A percentile compares a stretch with the other conserved stretches of the same genome.
Evolutionary conservation across 2,888 invertebrate species (phyloP).

Genomic region (Onchidella celtica): DNA sequence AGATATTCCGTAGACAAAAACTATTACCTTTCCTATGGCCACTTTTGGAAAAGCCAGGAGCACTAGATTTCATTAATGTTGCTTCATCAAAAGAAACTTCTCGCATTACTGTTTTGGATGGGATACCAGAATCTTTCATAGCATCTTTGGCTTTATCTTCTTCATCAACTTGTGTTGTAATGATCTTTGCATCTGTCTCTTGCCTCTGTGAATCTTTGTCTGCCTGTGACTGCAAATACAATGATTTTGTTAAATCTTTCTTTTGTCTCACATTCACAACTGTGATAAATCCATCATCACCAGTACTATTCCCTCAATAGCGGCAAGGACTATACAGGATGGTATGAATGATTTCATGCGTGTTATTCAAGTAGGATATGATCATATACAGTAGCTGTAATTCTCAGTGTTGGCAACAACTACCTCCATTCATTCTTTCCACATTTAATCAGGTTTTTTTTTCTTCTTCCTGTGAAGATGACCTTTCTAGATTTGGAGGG

Average conservation of each 20-base stretch:
- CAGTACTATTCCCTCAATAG: not conserved
- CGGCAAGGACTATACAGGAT: too few relatives aligned
- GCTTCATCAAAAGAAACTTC: slow-evolving; percentile 67
- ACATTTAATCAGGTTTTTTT: too few relatives aligned
- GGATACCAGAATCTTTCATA: not conserved
- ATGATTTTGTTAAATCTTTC: too few relatives aligned
- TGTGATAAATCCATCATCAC: not conserved
- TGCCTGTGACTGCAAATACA: not conserved
- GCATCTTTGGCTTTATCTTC: not conserved
- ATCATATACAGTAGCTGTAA: too few relatives aligned
- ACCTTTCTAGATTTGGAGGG: too few relatives aligned
- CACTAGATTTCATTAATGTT: slow-evolving; percentile 21
- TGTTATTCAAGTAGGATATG: too few relatives aligned
- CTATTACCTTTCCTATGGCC: not conserved
- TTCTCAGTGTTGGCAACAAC: too few relatives aligned
- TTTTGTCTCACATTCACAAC: not conserved
- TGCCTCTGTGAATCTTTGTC: not conserved
- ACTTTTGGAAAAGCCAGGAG: not conserved
- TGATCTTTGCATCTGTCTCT: not conserved
- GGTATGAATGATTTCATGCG: too few relatives aligned
- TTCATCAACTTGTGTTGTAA: not conserved
- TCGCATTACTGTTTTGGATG: not conserved
- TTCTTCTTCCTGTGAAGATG: too few relatives aligned
- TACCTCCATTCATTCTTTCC: too few relatives aligned
- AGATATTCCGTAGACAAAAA: too few relatives aligned